phyloP scores from a whole-genome alignment of 1,140 invertebrate species.

The Cotesia chilonis region DNA sequence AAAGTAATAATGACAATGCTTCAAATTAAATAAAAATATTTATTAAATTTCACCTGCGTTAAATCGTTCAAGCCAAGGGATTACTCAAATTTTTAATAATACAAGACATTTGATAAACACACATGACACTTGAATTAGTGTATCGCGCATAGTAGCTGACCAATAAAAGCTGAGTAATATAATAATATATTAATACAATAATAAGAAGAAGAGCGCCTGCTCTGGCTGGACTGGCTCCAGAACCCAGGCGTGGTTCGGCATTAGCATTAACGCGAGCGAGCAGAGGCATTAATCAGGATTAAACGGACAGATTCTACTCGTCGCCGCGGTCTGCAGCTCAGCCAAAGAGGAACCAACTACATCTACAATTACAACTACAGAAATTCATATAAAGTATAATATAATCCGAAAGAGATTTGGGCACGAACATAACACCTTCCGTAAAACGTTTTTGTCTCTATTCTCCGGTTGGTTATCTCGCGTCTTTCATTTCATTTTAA shows the following conservation, averaged over 20 bases:
- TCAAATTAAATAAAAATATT: too few relatives aligned
- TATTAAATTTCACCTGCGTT: too few relatives aligned
- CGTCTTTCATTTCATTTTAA: constrained; percentile 3
- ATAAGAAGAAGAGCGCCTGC: too few relatives aligned
- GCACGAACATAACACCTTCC: constrained; percentile 16
- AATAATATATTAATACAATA: background rate
- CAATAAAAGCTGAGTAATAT: too few relatives aligned
- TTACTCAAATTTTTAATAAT: too few relatives aligned
- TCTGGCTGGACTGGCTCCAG: too few relatives aligned
- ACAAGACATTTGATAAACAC: too few relatives aligned
- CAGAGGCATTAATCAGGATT: constrained; percentile 65
- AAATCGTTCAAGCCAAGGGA: too few relatives aligned
- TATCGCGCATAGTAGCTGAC: too few relatives aligned
- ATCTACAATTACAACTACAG: background rate
- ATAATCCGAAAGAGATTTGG: constrained; percentile 20
- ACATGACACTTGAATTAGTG: too few relatives aligned
- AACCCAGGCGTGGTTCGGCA: constrained; percentile 47
- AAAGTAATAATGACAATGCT: too few relatives aligned
- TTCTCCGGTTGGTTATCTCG: background rate
- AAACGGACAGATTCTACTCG: constrained; percentile 45
- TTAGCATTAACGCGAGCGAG: constrained; percentile 60
- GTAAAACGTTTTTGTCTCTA: constrained; percentile 19
- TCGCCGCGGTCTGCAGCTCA: background rate
- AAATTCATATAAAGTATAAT: background rate
- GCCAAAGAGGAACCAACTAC: background rate